Evolutionary conservation across 2,113 vertebrate genomes (phyloP).

Genomic region (Alouatta palliata): DNA sequence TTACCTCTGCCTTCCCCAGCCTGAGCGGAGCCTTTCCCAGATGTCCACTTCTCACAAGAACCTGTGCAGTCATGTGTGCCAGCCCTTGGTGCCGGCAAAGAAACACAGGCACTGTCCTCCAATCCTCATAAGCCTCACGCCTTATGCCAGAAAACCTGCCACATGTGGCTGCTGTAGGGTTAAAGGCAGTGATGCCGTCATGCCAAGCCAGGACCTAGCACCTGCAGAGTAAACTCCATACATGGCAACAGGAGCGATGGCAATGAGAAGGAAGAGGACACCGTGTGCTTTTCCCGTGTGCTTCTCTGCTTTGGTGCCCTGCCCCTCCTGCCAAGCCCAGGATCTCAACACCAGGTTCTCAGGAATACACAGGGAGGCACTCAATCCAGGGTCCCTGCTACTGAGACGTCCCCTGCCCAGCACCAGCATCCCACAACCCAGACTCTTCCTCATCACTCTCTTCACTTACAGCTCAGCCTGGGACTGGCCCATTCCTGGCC

Average conservation of each 20-base stretch:
- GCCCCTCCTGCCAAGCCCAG: not conserved
- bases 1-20: conserved; percentile 71
- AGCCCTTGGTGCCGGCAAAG: not conserved
- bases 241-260: not conserved
- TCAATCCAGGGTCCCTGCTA: not conserved
- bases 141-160: not conserved
- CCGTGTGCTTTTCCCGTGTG: not conserved
- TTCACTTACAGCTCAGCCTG: not conserved
- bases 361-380: not conserved
- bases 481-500: too few species aligned
- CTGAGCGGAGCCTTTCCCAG: not conserved
- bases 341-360: not conserved
- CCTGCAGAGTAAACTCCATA: not conserved
- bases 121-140: rapidly evolving
- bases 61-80: not conserved
- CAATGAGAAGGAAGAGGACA: not conserved
- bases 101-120: not conserved
- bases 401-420: rapidly evolving
- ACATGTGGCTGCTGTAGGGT: not conserved
- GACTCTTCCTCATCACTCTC: not conserved
- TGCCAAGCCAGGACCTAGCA: not conserved
- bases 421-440: not conserved
- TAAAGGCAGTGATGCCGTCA: not conserved
- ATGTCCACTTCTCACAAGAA: not conserved
- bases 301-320: not conserved